Evolutionary conservation across 2,888 invertebrate genomes (phyloP).

Genomic region (Orthosia cruda): DNA sequence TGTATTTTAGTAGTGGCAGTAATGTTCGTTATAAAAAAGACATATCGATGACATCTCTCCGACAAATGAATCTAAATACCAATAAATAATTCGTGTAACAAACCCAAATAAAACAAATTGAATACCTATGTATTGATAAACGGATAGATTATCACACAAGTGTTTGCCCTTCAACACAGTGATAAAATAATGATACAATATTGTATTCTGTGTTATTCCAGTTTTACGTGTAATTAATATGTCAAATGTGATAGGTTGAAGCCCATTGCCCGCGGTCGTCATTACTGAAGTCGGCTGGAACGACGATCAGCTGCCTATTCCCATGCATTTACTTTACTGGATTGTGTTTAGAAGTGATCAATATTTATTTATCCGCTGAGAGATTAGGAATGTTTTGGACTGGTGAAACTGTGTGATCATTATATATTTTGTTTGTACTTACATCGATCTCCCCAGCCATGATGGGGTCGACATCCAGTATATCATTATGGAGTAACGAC

Average conservation of each 20-base stretch:
- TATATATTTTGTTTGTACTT: no score
- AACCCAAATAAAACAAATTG: not conserved
- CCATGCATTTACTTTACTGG: slow-evolving; percentile 36
- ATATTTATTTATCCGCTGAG: slow-evolving; percentile 16
- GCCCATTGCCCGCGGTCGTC: slow-evolving; percentile 42
- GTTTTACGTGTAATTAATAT: slow-evolving; percentile 52
- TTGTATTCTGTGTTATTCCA: slow-evolving; percentile 35
- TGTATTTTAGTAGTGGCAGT: no score
- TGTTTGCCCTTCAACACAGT: not conserved
- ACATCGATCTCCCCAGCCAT: no score
- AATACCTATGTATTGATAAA: not conserved
- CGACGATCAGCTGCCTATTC: slow-evolving; percentile 46
- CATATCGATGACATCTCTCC: no score
- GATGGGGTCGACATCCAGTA: no score
- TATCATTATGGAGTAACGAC: no score
- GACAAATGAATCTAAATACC: no score
- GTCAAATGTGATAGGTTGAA: slow-evolving; percentile 51
- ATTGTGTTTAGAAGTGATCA: slow-evolving; percentile 30
- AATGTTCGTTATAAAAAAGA: no score
- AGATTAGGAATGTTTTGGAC: slow-evolving; percentile 18
- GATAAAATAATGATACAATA: slow-evolving; percentile 36
- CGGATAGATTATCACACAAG: not conserved
- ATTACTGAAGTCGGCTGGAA: slow-evolving; percentile 45
- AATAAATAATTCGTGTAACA: no score
- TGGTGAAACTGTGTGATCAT: not conserved